Percentiles rank a stretch among this genome's conserved stretches.
These are phyloP conservation scores for Pagrus major DNA, from an alignment of 2,113 vertebrate genomes.

Conservation along the genomic window DNA sequence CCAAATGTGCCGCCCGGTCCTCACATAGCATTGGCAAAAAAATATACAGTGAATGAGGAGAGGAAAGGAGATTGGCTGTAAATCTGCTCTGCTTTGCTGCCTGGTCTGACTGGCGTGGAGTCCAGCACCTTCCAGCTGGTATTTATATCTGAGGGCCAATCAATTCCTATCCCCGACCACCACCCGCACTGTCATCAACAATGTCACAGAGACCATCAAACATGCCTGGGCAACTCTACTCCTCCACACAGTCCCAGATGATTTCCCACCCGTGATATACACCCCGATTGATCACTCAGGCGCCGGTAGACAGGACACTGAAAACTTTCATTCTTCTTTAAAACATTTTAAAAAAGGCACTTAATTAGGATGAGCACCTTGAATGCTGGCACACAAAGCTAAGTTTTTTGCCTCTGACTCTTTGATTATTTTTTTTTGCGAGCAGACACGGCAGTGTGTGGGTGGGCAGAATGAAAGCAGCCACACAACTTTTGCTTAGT, in stretches of 20 bases:
- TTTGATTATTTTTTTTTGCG: constrained; percentile 11
- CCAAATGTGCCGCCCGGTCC: constrained; percentile 1
- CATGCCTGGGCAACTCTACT: constrained; percentile 53
- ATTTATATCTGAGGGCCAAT: constrained; percentile 68
- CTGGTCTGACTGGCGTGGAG: constrained; percentile 45
- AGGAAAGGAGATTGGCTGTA: constrained; percentile 42
- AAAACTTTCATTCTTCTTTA: constrained; percentile 40
- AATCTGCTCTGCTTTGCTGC: constrained; percentile 58
- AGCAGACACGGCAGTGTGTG: constrained; percentile 4
- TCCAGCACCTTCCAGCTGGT: constrained; percentile 42
- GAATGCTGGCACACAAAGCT: constrained; percentile 5
- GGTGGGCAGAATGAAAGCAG: constrained; percentile 35
- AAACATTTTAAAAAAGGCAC: constrained; percentile 45
- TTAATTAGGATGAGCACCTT: constrained; percentile 27
- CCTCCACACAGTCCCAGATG: constrained; percentile 40
- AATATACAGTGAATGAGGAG: neutral
- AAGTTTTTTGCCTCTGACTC: neutral
- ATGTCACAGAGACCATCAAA: constrained; percentile 71
- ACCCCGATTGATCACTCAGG: constrained; percentile 40
- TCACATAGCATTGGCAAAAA: constrained; percentile 7
- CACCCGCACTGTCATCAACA: constrained; percentile 64
- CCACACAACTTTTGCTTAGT: constrained; percentile 29
- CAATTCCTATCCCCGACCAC: constrained; percentile 62
- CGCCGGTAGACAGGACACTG: constrained; percentile 37
- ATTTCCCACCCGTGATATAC: constrained; percentile 49